phyloP scores from a whole-genome alignment of 1,140 invertebrate genomes.

The Coptotermes formosanus region DNA sequence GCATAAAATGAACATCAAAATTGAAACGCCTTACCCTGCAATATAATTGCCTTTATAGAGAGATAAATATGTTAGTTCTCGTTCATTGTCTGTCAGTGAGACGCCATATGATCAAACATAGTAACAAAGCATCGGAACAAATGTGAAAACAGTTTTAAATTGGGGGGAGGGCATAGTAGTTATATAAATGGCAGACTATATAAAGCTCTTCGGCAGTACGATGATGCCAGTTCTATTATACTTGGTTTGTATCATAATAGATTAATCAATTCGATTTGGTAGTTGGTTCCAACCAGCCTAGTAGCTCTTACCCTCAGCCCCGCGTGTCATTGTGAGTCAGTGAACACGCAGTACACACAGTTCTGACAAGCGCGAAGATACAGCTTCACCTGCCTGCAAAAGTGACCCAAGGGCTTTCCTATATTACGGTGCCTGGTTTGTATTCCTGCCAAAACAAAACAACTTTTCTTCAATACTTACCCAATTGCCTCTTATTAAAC shows the following conservation, averaged over 20 bases:
- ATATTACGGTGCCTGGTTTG: too few relatives aligned
- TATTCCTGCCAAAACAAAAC: too few relatives aligned
- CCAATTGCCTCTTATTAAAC: too few relatives aligned
- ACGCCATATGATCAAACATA: neutral
- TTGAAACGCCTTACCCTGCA: neutral
- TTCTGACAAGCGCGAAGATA: neutral
- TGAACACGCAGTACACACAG: neutral
- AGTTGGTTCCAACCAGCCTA: neutral
- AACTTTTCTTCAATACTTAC: too few relatives aligned
- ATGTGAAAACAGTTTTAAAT: constrained; percentile 6
- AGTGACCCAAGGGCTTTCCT: neutral
- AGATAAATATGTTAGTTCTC: too few relatives aligned
- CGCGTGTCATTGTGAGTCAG: constrained; percentile 8
- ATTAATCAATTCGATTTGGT: constrained; percentile 19
- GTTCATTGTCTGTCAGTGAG: too few relatives aligned
- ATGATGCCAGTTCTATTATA: constrained; percentile 8
- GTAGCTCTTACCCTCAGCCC: neutral
- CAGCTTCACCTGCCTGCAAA: neutral
- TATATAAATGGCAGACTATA: neutral
- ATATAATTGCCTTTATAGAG: neutral
- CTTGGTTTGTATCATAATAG: constrained; percentile 3
- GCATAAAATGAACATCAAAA: too few relatives aligned
- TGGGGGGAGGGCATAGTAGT: neutral
- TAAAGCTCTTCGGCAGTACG: neutral
- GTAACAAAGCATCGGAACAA: neutral